phyloP scores from a whole-genome alignment of 2,888 invertebrate genomes.

The Tachina lurida region DNA sequence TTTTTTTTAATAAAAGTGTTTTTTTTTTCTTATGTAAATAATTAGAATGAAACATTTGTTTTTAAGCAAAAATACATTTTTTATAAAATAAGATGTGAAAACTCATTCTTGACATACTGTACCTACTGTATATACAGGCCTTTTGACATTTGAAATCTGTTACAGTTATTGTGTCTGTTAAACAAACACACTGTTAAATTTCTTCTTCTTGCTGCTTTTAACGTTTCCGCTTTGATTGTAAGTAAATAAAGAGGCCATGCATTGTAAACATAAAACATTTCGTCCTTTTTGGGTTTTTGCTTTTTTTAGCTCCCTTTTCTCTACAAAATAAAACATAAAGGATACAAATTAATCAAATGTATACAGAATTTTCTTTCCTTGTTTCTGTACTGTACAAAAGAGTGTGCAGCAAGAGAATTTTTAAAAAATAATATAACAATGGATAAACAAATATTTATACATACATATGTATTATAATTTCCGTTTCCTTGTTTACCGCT shows the following conservation, averaged over 20 bases:
- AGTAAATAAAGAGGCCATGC: slow-evolving; percentile 12
- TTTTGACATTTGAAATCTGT: neutral
- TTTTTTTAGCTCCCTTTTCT: neutral
- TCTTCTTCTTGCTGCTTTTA: neutral
- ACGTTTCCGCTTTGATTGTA: slow-evolving; percentile 45
- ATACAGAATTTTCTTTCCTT: neutral
- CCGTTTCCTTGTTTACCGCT: neutral
- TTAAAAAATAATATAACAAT: neutral
- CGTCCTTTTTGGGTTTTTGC: neutral
- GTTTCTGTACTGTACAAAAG: neutral
- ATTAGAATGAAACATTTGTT: too few relatives aligned
- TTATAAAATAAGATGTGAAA: too few relatives aligned
- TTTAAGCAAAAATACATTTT: too few relatives aligned
- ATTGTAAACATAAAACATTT: slow-evolving; percentile 15
- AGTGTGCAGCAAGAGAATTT: neutral
- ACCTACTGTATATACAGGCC: neutral
- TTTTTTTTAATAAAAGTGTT: too few relatives aligned
- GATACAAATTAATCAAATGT: slow-evolving; percentile 35
- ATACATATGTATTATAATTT: neutral
- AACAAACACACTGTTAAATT: too few relatives aligned
- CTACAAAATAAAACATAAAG: neutral
- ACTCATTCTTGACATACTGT: too few relatives aligned
- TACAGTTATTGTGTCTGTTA: neutral
- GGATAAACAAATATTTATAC: neutral
- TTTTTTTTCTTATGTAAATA: too few relatives aligned